Evolutionary conservation across 2,888 invertebrate species (phyloP), one percentile per base, ranked within the genome.

Genomic region (Mythimna vitellina): DNA sequence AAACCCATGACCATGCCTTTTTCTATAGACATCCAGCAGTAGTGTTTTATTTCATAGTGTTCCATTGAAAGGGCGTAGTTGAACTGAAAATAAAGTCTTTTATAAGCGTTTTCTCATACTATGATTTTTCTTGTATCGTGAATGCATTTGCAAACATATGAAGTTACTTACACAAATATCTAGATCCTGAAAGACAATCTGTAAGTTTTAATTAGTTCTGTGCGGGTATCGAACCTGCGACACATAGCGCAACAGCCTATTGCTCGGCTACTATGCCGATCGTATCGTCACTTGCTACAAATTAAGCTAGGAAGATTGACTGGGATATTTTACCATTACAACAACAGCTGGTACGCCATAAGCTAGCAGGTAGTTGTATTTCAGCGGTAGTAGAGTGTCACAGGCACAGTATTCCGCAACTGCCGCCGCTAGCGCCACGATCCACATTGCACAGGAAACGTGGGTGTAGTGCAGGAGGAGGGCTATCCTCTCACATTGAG

Each of bases 1-100:
- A 97, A 98, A 58, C 98, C 97, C 89, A 98, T 95, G 20, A 98
- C 97, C 97, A 98, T 98, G 8, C 98, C 98, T 87, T 97, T 97
- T 90, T 97, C 97, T 60, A 98, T 97, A 0, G 98, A 98, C 96
- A 98, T 97, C 97, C 98, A 98, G 89, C 98, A 98, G 89, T 97
- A 98, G 85, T 97, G 97, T 83, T 97, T 97, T 49, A 97, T 97
- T 93, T 98, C 98, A 88, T 98, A 98, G 79, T 97, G 97, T 82
- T 97, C 96, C 86, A 97, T 97, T 46, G 97, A 97, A n/a, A 97
- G 93, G 10, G 97, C 96, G 87, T 97, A 97, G 78, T 97, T 97
- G 80, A 97, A 96, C 97, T 97, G 90, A 77, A 95, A 94, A 32
- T 17, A 9, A 69, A 17, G 20, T 60, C 3, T 51, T 8, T 49